Conservation (phyloP, 2,888 invertebrate genomes). For the Pogonocherus hispidulus region DNA sequence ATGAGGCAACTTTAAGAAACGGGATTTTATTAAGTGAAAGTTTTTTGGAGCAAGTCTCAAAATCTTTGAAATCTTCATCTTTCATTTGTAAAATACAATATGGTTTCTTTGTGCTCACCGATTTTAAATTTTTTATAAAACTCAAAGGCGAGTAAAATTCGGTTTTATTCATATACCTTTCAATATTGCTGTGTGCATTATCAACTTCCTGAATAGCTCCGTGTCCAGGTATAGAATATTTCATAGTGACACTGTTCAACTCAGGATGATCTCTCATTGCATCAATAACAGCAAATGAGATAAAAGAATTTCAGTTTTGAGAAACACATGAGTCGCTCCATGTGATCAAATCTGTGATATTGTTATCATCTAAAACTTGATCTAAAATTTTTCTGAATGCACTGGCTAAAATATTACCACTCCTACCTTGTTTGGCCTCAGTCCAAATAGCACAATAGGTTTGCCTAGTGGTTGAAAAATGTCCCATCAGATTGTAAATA, state of each 20-base stretch:
- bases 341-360: conserved; percentile 45
- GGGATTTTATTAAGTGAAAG: background rate
- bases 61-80: conserved; percentile 37
- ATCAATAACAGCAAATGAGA: conserved; percentile 46
- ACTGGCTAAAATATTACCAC: conserved; percentile 43
- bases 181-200: conserved; percentile 48
- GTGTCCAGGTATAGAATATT: conserved; percentile 50
- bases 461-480: conserved; percentile 41
- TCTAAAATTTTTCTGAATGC: conserved; percentile 45
- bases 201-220: conserved; percentile 53
- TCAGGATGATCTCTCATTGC: conserved; percentile 43
- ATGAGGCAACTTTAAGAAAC: background rate
- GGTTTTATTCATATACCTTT: conserved; percentile 40
- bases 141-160: conserved; percentile 44
- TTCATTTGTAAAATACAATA: conserved; percentile 38
- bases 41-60: conserved; percentile 1
- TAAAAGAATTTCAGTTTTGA: conserved; percentile 42
- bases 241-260: conserved; percentile 34
- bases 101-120: conserved; percentile 39
- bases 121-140: conserved; percentile 38
- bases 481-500: conserved; percentile 44
- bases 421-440: conserved; percentile 40
- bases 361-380: conserved; percentile 37
- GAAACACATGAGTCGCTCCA: conserved; percentile 50
- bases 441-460: conserved; percentile 47